Percentiles rank a stretch among this genome's conserved stretches.
These are phyloP conservation scores for Sporophila hypoxantha DNA, from an alignment of 2,113 vertebrate species.

Conservation along the genomic window DNA sequence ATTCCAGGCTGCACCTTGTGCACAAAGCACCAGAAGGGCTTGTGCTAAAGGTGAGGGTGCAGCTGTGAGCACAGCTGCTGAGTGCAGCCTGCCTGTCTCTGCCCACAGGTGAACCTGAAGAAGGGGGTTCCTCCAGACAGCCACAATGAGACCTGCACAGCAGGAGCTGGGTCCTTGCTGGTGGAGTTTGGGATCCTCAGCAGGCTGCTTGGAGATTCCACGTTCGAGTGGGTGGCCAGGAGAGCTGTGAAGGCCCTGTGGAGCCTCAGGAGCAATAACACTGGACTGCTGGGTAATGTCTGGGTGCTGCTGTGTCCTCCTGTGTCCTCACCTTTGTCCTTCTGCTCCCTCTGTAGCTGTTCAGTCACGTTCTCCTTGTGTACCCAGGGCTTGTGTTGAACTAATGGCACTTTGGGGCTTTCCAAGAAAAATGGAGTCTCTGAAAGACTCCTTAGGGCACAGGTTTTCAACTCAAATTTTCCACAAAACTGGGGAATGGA, in stretches of 20 bases:
- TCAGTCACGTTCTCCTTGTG: fast-evolving
- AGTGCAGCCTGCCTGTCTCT: neutral
- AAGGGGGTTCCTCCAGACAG: slow-evolving; percentile 87
- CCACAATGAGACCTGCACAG: slow-evolving; percentile 93
- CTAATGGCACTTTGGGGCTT: neutral
- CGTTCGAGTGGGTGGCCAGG: slow-evolving; percentile 94
- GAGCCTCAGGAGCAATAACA: slow-evolving; percentile 91
- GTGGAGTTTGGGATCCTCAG: slow-evolving; percentile 97
- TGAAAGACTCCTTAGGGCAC: neutral
- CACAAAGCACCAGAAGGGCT: fast-evolving
- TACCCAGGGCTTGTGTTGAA: too few species aligned
- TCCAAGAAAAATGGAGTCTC: neutral
- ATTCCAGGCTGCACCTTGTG: fast-evolving
- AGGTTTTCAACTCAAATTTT: neutral
- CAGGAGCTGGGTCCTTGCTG: slow-evolving; percentile 90
- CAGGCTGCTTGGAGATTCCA: slow-evolving; percentile 92
- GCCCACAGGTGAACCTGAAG: slow-evolving; percentile 89
- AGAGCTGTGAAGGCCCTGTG: slow-evolving; percentile 92
- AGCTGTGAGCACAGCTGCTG: neutral
- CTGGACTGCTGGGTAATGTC: slow-evolving; percentile 83
- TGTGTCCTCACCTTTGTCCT: fast-evolving
- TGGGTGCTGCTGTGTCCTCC: neutral
- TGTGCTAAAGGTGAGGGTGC: neutral
- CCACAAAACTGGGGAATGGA: neutral
- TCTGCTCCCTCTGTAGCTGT: neutral